These are phyloP conservation scores for Callospermophilus lateralis DNA, from an alignment of 2,113 vertebrate genomes.

Conservation along the genomic window DNA sequence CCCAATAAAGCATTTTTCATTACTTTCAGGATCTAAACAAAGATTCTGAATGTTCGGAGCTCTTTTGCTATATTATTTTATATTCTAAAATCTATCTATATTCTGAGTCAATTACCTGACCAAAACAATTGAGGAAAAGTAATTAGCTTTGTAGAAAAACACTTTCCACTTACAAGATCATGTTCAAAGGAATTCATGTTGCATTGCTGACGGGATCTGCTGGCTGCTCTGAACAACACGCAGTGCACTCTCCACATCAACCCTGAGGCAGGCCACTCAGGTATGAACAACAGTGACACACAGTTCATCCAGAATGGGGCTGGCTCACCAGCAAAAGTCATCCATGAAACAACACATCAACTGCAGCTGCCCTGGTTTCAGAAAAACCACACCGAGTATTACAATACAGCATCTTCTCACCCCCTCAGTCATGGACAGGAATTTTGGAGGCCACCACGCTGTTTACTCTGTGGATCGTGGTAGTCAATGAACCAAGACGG, in stretches of 20 bases:
- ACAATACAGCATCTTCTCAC: background rate
- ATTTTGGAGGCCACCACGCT: constrained; percentile 95
- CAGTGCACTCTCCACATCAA: background rate
- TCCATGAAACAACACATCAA: constrained; percentile 1
- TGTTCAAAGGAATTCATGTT: background rate
- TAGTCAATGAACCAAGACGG: constrained; percentile 96
- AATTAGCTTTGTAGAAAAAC: background rate
- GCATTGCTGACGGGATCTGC: background rate
- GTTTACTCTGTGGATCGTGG: constrained; percentile 97
- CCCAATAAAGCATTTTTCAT: background rate
- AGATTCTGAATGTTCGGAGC: background rate
- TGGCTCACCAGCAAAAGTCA: constrained; percentile 12
- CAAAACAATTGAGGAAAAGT: background rate
- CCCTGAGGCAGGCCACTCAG: background rate
- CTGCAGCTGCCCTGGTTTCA: background rate
- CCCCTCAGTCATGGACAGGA: constrained; percentile 75
- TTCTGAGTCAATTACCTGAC: constrained; percentile 6
- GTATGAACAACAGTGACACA: background rate
- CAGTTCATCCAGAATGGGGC: background rate
- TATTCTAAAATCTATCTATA: background rate
- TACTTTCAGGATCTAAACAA: constrained; percentile 43
- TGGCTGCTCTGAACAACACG: background rate
- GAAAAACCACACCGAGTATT: constrained; percentile 35
- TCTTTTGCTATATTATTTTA: constrained; percentile 4
- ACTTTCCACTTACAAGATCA: background rate